A percentile compares a stretch with the other conserved stretches of the same genome.
These are phyloP conservation scores for Cyclura pinguis DNA, from an alignment of 2,797 vertebrate species.

Conservation along the genomic window DNA sequence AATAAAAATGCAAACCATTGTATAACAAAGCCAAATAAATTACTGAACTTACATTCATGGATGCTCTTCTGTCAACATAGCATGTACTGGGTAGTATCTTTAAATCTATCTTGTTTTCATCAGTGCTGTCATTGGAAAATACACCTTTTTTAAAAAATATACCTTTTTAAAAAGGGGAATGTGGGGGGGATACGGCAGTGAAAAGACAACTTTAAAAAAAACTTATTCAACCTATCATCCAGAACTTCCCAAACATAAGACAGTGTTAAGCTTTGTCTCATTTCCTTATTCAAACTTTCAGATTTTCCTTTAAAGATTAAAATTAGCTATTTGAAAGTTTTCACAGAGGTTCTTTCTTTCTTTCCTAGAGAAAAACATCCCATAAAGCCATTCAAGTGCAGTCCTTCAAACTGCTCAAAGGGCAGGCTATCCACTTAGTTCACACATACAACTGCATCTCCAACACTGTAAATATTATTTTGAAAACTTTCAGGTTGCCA, in stretches of 20 bases:
- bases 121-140: constrained; percentile 47
- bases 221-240: not conserved
- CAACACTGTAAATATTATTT: not conserved
- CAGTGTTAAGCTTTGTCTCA: not conserved
- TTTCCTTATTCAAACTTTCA: not conserved
- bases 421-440: constrained; percentile 34
- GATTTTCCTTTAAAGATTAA: not conserved
- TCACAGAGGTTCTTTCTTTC: not conserved
- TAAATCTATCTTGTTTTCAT: constrained; percentile 68
- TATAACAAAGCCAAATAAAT: not conserved
- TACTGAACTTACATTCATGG: constrained; percentile 29
- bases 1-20: not conserved
- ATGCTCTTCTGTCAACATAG: not conserved
- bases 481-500: not conserved
- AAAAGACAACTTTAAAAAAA: constrained; percentile 16
- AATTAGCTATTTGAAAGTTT: not conserved
- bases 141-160: constrained; percentile 38
- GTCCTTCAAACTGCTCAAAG: constrained; percentile 44
- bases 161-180: constrained; percentile 31
- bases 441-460: not conserved
- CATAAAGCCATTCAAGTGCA: constrained; percentile 31
- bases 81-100: constrained; percentile 41
- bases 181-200: constrained; percentile 46
- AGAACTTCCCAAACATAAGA: not conserved
- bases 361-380: too few species aligned